Percentiles rank a stretch among this genome's conserved stretches.
phyloP scores from a whole-genome alignment of 1,140 invertebrate genomes.

The Drosophila lowei region DNA sequence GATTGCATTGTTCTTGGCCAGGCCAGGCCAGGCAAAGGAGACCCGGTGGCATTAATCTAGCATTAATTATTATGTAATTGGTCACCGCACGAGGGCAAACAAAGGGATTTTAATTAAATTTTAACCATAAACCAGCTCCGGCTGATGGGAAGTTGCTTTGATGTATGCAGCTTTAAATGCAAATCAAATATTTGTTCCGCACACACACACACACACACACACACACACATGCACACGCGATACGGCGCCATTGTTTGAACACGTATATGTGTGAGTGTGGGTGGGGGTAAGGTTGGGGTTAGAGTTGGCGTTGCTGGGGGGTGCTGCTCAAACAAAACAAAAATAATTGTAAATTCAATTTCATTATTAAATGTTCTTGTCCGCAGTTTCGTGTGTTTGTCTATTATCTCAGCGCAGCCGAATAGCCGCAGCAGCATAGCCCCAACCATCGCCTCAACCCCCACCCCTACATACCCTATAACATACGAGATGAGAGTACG shows the following conservation, averaged over 20 bases:
- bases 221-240: not conserved
- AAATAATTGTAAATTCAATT: conserved; percentile 81
- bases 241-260: conserved; percentile 45
- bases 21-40: not conserved
- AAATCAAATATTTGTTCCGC: conserved; percentile 73
- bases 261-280: conserved; percentile 22
- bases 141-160: conserved; percentile 48
- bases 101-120: conserved; percentile 75
- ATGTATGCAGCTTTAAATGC: conserved; percentile 64
- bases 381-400: conserved; percentile 61
- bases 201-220: conserved; percentile 18
- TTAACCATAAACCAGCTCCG: conserved; percentile 32
- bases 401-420: conserved; percentile 54
- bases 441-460: too few species aligned
- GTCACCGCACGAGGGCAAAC: conserved; percentile 48
- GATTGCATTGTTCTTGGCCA: conserved; percentile 59
- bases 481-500: not conserved
- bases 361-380: conserved; percentile 75
- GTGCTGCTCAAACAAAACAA: conserved; percentile 54
- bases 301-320: conserved; percentile 9
- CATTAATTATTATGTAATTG: conserved; percentile 81
- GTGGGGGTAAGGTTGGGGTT: not conserved
- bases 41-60: conserved; percentile 60
- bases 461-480: conserved; percentile 8
- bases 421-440: conserved; percentile 18